A percentile compares a stretch with the other conserved stretches of the same genome.
phyloP scores from a whole-genome alignment of 2,113 vertebrate genomes.

The Pavo muticus region DNA sequence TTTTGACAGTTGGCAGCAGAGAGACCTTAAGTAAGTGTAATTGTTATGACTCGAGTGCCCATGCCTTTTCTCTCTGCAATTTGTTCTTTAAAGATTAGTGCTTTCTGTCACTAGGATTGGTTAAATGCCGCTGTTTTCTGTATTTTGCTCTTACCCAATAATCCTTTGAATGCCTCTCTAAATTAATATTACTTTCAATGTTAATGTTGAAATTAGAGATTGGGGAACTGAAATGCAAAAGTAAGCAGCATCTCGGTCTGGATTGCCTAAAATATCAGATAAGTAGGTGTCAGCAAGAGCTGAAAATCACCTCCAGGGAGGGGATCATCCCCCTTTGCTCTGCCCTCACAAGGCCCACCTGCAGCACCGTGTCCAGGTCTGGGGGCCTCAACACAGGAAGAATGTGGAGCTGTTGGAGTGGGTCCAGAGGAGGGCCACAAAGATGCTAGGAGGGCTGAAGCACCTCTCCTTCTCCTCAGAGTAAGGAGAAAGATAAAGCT shows the following conservation, averaged over 20 bases:
- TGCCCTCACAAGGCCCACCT: background rate
- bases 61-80: background rate
- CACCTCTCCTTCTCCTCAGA: background rate
- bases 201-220: background rate
- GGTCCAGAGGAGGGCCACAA: background rate
- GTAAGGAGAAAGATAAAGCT: background rate
- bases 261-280: background rate
- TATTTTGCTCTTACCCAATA: background rate
- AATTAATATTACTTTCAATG: background rate
- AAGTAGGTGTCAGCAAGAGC: background rate
- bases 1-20: background rate
- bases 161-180: background rate
- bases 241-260: background rate
- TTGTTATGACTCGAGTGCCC: background rate
- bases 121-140: background rate
- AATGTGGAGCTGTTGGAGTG: background rate
- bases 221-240: background rate
- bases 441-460: background rate
- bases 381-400: background rate
- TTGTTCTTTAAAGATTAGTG: constrained; percentile 31
- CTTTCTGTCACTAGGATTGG: background rate
- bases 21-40: background rate
- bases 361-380: background rate
- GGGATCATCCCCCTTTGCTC: background rate
- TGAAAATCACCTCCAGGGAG: background rate